Conservation (phyloP, 1,140 invertebrate species). For the Procambarus virginalis region DNA sequence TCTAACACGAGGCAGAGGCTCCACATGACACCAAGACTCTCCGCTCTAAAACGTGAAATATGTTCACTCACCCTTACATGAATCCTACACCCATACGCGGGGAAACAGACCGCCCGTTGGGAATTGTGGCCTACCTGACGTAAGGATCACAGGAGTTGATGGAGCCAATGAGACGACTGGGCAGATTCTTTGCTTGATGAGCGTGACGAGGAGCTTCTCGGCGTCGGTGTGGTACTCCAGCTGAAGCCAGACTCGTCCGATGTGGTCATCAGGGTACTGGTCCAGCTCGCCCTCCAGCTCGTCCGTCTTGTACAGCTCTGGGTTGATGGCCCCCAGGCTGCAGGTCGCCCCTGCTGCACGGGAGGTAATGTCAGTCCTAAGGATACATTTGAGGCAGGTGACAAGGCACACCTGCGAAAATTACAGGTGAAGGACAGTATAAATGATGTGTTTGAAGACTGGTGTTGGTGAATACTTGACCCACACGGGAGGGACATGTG, state of each 20-base stretch:
- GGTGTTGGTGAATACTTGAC: too few relatives aligned
- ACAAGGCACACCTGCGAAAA: too few relatives aligned
- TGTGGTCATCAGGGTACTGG: conserved; percentile 82
- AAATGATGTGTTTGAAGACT: too few relatives aligned
- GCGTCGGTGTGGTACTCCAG: conserved; percentile 82
- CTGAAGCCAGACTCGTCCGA: conserved; percentile 84
- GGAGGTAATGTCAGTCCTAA: not conserved
- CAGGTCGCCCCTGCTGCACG: conserved; percentile 30
- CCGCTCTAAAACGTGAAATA: too few relatives aligned
- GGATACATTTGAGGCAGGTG: too few relatives aligned
- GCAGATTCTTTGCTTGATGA: conserved; percentile 84
- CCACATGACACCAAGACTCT: too few relatives aligned
- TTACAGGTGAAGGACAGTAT: too few relatives aligned
- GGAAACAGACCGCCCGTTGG: not conserved
- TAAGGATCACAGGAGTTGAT: conserved; percentile 84
- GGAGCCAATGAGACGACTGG: conserved; percentile 80
- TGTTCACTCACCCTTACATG: too few relatives aligned
- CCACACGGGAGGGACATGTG: too few relatives aligned
- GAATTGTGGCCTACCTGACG: conserved; percentile 78
- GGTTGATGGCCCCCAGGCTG: conserved; percentile 74
- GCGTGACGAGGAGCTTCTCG: conserved; percentile 83
- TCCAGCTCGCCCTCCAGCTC: conserved; percentile 72
- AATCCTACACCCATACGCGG: too few relatives aligned
- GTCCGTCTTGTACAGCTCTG: conserved; percentile 75
- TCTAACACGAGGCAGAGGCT: not conserved